Base-by-base conservation (phyloP, 2,888 invertebrate genomes). In the Chydorus sphaericus region DNA sequence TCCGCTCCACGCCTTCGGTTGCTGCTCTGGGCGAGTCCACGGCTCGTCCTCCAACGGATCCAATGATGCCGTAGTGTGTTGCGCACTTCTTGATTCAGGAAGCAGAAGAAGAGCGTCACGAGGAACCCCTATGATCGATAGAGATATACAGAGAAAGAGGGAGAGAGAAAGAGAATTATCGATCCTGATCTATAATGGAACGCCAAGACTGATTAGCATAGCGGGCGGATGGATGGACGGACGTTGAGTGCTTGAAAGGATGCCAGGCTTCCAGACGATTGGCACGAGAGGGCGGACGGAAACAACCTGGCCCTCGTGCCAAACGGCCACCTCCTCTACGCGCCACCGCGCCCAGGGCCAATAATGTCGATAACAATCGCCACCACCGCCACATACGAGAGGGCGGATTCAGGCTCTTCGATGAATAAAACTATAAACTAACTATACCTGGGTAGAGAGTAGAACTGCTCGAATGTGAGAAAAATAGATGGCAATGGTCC, bases 381-480 rank as follows among this genome's bases (percentile, higher is more conserved):
- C 38, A 38, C n/a, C 39, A 39, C 18, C 10, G 14, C 7, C 38
- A 11, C 38, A 38, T n/a, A 38, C 38, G 36, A 3, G 36, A 36
- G 36, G 16, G 36, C 38, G 18, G 38, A 7, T 14, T 38, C 38
- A 18, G 20, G 16, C 11, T 14, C n/a, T n/a, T n/a, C n/a, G n/a
- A n/a, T n/a, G n/a, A n/a, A n/a, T n/a, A n/a, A n/a, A n/a, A n/a
- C n/a, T n/a, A n/a, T n/a, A n/a, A n/a, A n/a, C n/a, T n/a, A n/a
- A n/a, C n/a, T n/a, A n/a, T 72, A 91, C 93, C 84, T 94, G 93
- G 61, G 89, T 86, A 16, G 92, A 92, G 53, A 92, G 77, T 62
- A 93, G 76, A 8, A 88, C 72, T 3, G 91, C 89, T 58, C 91
- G 77, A 4, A 81, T 71, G 63, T 88, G 83, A 60, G 81, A 81